Conservation (phyloP, 2,797 vertebrate genomes). For the Argya squamiceps region DNA sequence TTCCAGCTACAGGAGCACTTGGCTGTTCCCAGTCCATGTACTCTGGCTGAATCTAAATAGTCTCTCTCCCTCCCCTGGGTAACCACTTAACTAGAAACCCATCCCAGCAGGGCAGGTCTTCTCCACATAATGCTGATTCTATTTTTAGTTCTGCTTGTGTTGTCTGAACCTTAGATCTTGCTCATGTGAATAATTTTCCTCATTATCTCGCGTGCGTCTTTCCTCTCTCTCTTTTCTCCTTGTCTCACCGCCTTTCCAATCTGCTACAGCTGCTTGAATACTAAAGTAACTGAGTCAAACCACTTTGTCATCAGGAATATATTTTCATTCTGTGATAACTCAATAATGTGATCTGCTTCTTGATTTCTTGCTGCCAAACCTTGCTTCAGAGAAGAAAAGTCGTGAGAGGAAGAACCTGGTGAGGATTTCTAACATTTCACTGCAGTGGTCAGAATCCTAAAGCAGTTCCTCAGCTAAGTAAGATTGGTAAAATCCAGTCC, state of each 20-base stretch:
- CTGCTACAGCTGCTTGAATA: conserved; percentile 40
- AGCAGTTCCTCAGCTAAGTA: neutral
- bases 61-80: neutral
- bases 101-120: conserved; percentile 18
- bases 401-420: neutral
- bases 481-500: neutral
- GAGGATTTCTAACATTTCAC: neutral
- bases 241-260: conserved; percentile 39
- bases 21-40: neutral
- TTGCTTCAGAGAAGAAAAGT: neutral
- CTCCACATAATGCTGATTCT: neutral
- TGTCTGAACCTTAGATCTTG: conserved; percentile 53
- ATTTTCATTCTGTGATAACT: conserved; percentile 34
- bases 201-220: conserved; percentile 19
- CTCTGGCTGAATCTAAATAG: neutral
- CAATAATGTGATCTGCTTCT: conserved; percentile 15
- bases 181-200: conserved; percentile 53
- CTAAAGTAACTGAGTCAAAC: conserved; percentile 51
- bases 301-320: conserved; percentile 30
- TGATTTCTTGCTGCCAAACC: neutral
- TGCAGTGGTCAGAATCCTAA: neutral
- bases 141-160: conserved; percentile 40
- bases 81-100: neutral
- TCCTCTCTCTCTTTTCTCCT: conserved; percentile 20
- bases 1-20: neutral